Evolutionary conservation across 30 jellyfish, hydroid and myxozoan genomes (phyloP), one percentile per base, ranked within the genome.

Genomic region (Clytia hemisphaerica): DNA sequence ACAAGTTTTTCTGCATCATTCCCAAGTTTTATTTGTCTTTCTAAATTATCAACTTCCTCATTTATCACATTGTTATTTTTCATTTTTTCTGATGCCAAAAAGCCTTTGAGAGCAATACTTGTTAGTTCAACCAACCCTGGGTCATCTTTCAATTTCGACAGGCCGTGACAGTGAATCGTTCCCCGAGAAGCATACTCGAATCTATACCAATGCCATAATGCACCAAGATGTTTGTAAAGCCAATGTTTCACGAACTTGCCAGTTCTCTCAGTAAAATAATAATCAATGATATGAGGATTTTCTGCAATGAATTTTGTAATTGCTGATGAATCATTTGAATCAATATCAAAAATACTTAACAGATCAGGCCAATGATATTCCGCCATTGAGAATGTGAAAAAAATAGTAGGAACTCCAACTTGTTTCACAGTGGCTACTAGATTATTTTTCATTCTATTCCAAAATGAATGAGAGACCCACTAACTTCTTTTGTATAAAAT

Each of bases 181-280:
- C 84, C 84, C 55, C 84, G 84, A 34, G 6, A 14, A 4, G 69
- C 22, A 53, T 53, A 72, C 58, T 72, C 84, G 58, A 6, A 72
- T n/a, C 79, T 55, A 76, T 53, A 72, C 84, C 76, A 62, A 47
- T 75, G 88, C 75, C 82, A 58, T 18, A 24, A 55, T 7, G 88
- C 88, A 36, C 45, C 61, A 4, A 75, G 62, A 1, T 60, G 37
- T 0, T 44, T 53, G 29, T 63, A 61, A 3, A 75, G 26, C 88
- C 79, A 73, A 18, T 53, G 45, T 45, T 75, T 61, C 21, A 75
- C 68, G 32, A 75, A 60, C 30, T 15, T 25, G 31, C 62, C 88
- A 4, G 68, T 25, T 9, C 82, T 33, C 72, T 59, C 67, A 38
- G 68, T 72, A 75, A 40, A 61, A 19, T 47, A 70, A 53, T 77